Evolutionary conservation across 2,113 vertebrate species (phyloP), one percentile per base, ranked within the genome.

Genomic region (Ochotona princeps): DNA sequence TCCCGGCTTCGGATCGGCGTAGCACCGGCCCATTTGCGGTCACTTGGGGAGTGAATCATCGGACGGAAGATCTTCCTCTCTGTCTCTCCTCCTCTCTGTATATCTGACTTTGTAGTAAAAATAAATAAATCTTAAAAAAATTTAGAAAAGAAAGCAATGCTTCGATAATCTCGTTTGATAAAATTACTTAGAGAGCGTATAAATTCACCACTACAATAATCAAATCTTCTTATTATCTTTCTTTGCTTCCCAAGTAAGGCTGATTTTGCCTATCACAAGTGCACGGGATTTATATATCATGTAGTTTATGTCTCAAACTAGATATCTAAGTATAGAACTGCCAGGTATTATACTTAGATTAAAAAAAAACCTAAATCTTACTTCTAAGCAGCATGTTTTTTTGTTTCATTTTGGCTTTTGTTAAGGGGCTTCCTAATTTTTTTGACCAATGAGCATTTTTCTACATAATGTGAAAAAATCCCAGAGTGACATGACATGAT

Each of bases 401-500:
- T 94, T 44, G 54, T 81, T 89, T 94, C 9, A 85, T 13, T 81
- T 84, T 81, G 20, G 21, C 80, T 74, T 91, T 84, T 75, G 61
- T 70, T 93, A 88, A 67, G 30, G 30, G 63, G 69, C 57, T 89
- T 80, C 61, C 44, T 47, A 81, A 61, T 67, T 69, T 63, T 85
- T 76, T 17, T 47, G 13, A 89, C 51, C 8, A 35, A n/a, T 26
- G 28, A 8, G 63, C 67, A 76, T 70, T 70, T 83, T 72, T 30
- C 49, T 91, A 67, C 66, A 35, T 85, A 90, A 66, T 13, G 72
- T 70, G 70, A 88, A 15, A 78, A 88, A 70, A 87, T 72, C 12
- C 75, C 83, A 35, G 30, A 79, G 17, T 21, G 21, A 92, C 74
- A 54, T 70, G 44, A 70, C 26, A 49, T 70, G 51, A 75, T 69